Base-by-base conservation (phyloP, 92 coral and sea anemone genomes). In the Phenganax stokvisi region DNA sequence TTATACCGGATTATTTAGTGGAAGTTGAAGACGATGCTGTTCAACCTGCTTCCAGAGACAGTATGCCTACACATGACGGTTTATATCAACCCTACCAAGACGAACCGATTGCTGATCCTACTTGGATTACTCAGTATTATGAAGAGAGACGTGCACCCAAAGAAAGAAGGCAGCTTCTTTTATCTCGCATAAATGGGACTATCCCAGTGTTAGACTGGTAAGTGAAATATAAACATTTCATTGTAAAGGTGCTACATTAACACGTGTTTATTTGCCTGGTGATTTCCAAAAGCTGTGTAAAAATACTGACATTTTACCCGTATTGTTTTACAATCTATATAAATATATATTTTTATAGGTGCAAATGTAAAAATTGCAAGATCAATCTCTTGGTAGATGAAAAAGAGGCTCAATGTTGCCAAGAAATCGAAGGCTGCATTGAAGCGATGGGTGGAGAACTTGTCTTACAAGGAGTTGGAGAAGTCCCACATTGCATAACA, bases 321-420 rank as follows among this genome's bases (percentile, higher is more conserved):
- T 58, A 37, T 37, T 37, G 47, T 37, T 37, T 37, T 5, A 37
- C 47, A 37, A 37, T 37, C 47, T 37, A 37, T 37, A 58, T 58
- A 58, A 58, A 58, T 58, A 58, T 58, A 58, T 2, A n/a, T 58
- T 58, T 58, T 58, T 58, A n/a, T 58, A 58, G 63, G 63, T 58
- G 63, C 3, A 58, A 58, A 58, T 58, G 63, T 58, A 58, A 58
- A 58, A 58, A 58, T 58, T 58, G 63, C 63, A 58, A 58, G 63
- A 58, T 58, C 63, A 8, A 58, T 58, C 63, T 58, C 63, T 58
- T 58, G 63, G 63, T 58, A 58, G 7, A 58, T 58, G 63, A 58
- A 58, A 73, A 73, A 73, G 77, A 56, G 60, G 8, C n/a, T 30
- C 77, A 73, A 73, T 73, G 77, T 73, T 73, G 77, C 77, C 77